Conservation (phyloP, 2,797 vertebrate species). For the Okamejei kenojei region DNA sequence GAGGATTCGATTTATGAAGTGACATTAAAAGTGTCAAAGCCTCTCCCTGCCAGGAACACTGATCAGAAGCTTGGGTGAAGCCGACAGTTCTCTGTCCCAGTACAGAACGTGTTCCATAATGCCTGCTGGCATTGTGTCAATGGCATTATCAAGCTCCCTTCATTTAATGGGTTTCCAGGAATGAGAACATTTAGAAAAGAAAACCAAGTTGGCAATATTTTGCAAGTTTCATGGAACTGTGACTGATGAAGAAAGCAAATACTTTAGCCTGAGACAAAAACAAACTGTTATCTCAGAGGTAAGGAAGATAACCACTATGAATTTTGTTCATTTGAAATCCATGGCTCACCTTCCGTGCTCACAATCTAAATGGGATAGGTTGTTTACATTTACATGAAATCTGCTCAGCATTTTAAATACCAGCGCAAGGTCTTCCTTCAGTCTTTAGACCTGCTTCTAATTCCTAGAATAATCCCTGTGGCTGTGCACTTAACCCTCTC, state of each 20-base stretch:
- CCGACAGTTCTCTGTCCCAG: background rate
- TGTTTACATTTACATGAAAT: background rate
- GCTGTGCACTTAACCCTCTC: background rate
- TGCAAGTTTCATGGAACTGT: background rate
- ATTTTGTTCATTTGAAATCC: background rate
- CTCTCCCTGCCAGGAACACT: background rate
- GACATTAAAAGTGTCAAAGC: too few relatives aligned
- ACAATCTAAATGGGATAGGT: background rate
- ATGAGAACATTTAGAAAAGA: background rate
- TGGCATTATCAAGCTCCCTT: background rate
- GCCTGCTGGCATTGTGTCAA: background rate
- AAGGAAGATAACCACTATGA: background rate
- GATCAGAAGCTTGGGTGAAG: background rate
- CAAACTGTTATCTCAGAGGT: background rate
- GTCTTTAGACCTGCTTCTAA: background rate
- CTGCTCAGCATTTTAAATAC: constrained; percentile 13
- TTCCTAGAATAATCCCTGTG: background rate
- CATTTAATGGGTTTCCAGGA: background rate
- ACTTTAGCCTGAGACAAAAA: background rate
- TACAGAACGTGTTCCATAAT: background rate
- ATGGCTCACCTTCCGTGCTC: background rate
- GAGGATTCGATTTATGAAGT: background rate
- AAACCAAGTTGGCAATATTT: background rate
- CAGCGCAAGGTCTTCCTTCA: background rate
- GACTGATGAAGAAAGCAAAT: constrained; percentile 1